Evolutionary conservation across 2,113 vertebrate genomes (phyloP).

Genomic region (Thalassarche chlororhynchos): DNA sequence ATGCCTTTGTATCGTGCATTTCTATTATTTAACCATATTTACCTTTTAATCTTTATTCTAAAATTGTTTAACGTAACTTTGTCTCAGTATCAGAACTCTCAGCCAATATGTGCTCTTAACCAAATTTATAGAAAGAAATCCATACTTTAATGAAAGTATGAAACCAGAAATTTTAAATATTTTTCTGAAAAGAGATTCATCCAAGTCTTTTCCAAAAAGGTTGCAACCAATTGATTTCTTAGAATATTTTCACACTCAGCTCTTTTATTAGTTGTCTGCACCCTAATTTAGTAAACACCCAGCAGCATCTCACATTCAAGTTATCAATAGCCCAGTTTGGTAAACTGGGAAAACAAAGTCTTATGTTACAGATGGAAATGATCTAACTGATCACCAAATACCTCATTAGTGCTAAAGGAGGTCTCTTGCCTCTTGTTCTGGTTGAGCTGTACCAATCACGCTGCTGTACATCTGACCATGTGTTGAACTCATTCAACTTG

Average conservation of each 20-base stretch:
- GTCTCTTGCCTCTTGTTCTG: neutral
- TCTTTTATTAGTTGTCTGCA: neutral
- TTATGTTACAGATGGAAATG: neutral
- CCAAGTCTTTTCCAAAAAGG: neutral
- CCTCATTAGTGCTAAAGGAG: neutral
- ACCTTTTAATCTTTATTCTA: neutral
- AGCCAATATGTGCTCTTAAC: neutral
- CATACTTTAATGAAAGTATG: neutral
- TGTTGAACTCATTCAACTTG: neutral
- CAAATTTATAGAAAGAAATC: neutral
- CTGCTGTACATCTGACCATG: neutral
- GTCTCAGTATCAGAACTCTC: neutral
- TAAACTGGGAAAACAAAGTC: neutral
- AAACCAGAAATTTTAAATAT: neutral
- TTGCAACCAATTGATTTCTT: neutral
- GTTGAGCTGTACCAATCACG: neutral
- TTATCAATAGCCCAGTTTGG: neutral
- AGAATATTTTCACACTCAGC: neutral
- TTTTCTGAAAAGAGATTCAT: neutral
- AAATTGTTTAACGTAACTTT: neutral
- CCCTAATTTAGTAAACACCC: neutral
- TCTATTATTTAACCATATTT: neutral
- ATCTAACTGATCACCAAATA: neutral
- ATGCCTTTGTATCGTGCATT: neutral
- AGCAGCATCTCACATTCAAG: neutral